Percentiles rank a stretch among this genome's conserved stretches.
These are phyloP conservation scores for Phrynocephalus forsythii DNA, from an alignment of 2,797 vertebrate species.

Conservation along the genomic window DNA sequence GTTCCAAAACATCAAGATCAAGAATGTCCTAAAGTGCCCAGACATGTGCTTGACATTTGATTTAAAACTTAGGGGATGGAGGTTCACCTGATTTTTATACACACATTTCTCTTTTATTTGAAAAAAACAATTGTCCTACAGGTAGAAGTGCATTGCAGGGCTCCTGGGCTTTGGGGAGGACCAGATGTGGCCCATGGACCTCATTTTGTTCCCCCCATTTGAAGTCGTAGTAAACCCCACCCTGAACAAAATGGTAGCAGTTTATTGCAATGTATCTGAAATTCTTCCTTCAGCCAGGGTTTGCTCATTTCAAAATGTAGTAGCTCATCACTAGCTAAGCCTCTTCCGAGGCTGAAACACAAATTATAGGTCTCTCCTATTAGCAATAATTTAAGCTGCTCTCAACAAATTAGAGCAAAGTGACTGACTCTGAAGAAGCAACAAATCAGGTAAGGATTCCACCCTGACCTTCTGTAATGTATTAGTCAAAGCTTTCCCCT, in stretches of 20 bases:
- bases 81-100: too few relatives aligned
- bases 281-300: background rate
- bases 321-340: background rate
- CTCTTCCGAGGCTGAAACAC: background rate
- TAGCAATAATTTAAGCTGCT: slow-evolving; percentile 11
- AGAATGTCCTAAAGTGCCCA: too few relatives aligned
- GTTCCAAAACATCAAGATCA: too few relatives aligned
- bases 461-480: slow-evolving; percentile 3
- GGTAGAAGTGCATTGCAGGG: too few relatives aligned
- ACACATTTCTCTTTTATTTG: too few relatives aligned
- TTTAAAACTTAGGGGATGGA: too few relatives aligned
- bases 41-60: too few relatives aligned
- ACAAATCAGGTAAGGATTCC: slow-evolving; percentile 9
- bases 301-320: background rate
- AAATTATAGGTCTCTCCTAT: background rate
- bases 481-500: slow-evolving; percentile 15
- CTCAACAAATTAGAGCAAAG: slow-evolving; percentile 19
- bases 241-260: background rate
- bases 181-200: too few relatives aligned
- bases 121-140: too few relatives aligned
- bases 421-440: slow-evolving; percentile 9
- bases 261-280: background rate
- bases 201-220: too few relatives aligned
- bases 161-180: too few relatives aligned
- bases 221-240: too few relatives aligned